Evolutionary conservation across 2,888 invertebrate species (phyloP), one percentile per base, ranked within the genome.

Genomic region (Acholoe squamosa): DNA sequence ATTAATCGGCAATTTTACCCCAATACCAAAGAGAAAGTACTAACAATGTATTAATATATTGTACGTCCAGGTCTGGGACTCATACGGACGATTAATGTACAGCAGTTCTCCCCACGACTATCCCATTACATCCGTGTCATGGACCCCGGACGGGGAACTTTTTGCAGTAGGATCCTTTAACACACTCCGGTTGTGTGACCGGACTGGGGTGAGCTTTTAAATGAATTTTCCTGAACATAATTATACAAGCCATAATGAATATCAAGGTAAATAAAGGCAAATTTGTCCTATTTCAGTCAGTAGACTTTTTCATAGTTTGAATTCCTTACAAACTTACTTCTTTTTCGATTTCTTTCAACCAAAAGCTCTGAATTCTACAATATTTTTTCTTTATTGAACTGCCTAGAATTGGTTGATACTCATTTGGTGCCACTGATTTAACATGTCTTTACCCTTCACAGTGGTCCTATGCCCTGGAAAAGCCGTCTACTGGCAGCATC

Each of bases 381-480:
- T 43, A 43, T 10, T 43, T 43, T 43, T 10, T 7, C 5, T 7
- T 5, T 71, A 71, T 71, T 71, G 25, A 7, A 80, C 31, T 80
- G 3, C 22, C 31, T 80, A 1, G 14, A 1, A 34, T 19, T 80
- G 31, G 3, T 34, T 80, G 31, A 22, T 33, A 28, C 25, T 77
- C 31, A 14, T 77, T n/a, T n/a, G 28, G 1, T 28, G n/a, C 80
- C 14, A 14, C 12, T 12, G 12, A 54, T 16, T 19, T 16, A 12
- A 54, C 14, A n/a, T 52, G 71, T 16, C 76, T 12, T 31, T 31
- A 12, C 52, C 90, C 92, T 88, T 95, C 95, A 0, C 94, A 99
- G 98, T 99, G 99, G 99, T 98, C 98, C 0, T 97, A 99, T 96
- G 98, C 98, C 88, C 96, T 99, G 92, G 99, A 99, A 93, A 98